Conservation (phyloP, 2,797 vertebrate genomes). For the Diglossa cyanea region DNA sequence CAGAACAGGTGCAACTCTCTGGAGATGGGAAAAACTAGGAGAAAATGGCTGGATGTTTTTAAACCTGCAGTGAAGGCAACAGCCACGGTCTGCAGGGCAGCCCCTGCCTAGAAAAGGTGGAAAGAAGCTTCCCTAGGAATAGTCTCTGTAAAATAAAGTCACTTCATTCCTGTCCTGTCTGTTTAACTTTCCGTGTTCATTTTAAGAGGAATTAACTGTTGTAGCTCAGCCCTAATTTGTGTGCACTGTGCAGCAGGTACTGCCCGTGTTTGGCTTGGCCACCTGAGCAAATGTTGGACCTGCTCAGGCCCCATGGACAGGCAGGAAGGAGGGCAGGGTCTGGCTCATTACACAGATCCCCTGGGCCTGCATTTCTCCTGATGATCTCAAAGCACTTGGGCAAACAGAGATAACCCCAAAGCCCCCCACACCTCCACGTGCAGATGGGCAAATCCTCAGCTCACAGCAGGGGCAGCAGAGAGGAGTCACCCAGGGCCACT, state of each 20-base stretch:
- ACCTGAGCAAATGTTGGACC: not conserved
- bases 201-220: not conserved
- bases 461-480: not conserved
- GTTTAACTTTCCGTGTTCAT: not conserved
- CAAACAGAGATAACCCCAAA: not conserved
- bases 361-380: not conserved
- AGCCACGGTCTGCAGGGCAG: not conserved
- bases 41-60: not conserved
- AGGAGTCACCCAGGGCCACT: fast-evolving
- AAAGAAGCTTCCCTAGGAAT: not conserved
- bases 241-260: not conserved
- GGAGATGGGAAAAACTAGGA: not conserved
- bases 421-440: not conserved
- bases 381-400: not conserved
- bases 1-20: not conserved
- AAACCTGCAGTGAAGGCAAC: not conserved
- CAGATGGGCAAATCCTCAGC: not conserved
- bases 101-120: not conserved
- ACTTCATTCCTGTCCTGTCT: not conserved
- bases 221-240: not conserved
- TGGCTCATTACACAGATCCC: not conserved
- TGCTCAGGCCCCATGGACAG: not conserved
- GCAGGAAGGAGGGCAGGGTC: not conserved
- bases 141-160: not conserved
- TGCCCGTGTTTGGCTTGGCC: not conserved